phyloP scores from a whole-genome alignment of 1,140 invertebrate genomes.

The Diplogasteroides magnus region DNA sequence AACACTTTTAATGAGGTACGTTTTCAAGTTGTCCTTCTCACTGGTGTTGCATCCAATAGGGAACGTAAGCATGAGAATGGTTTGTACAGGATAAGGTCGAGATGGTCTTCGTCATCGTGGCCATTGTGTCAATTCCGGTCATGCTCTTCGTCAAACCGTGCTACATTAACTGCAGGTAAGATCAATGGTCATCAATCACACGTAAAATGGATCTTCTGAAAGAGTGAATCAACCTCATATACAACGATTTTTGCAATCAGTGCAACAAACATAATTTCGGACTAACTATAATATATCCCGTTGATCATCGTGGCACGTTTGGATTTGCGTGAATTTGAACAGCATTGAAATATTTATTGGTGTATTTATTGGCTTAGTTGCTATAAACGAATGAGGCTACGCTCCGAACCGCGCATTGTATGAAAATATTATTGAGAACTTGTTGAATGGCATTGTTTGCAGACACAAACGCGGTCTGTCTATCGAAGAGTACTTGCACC shows the following conservation, averaged over 20 bases:
- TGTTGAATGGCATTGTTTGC: too few relatives aligned
- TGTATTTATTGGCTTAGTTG: too few relatives aligned
- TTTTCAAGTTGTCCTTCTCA: neutral
- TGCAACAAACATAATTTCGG: neutral
- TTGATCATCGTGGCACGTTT: neutral
- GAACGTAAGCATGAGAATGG: too few relatives aligned
- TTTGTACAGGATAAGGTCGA: constrained; percentile 63
- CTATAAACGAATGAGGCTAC: too few relatives aligned
- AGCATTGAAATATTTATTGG: neutral
- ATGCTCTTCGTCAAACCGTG: constrained; percentile 87
- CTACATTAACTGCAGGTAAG: constrained; percentile 14
- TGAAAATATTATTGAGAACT: too few relatives aligned
- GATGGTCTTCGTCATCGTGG: constrained; percentile 68
- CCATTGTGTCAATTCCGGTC: constrained; percentile 78
- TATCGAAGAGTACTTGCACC: neutral
- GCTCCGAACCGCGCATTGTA: too few relatives aligned
- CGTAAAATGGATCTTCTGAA: neutral
- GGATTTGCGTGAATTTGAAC: neutral
- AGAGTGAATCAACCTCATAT: neutral
- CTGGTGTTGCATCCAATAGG: too few relatives aligned
- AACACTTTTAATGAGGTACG: neutral
- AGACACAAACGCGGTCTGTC: too few relatives aligned
- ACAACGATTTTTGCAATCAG: neutral
- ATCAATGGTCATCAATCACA: too few relatives aligned
- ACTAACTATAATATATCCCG: neutral